Base-by-base conservation (phyloP, 2,888 invertebrate genomes). In the Tachina lurida region DNA sequence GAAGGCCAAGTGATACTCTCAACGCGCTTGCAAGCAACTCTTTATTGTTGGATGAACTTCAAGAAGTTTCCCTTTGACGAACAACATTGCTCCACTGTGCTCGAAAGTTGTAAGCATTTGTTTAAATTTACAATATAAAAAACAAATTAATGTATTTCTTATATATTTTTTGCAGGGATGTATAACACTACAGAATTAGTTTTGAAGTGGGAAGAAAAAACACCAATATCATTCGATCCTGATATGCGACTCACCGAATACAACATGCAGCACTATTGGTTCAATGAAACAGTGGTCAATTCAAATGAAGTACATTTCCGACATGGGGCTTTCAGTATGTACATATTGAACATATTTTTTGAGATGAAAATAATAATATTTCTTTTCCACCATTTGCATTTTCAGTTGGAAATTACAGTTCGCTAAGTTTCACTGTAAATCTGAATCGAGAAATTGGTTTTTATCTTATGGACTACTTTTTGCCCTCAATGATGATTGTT, bases 401-500 rank as follows among this genome's bases (percentile, higher is more conserved):
- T 70, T 17, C 39, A 91, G 91, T 87, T 81, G 91, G 91, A 19
- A 89, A 90, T 79, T 91, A 91, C 52, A 91, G 91, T 75, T 90
- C 90, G 1, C 43, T 91, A 10, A 91, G 91, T 74, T 91, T 91
- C 41, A 91, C 91, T 0, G 90, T 91, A 0, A 89, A 90, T 58
- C 84, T 91, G 19, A 91, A 90, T 87, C 91, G 91, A 19, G 91
- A 91, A 84, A 91, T 91, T 80, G 91, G 91, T 9, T 91, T 91
- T 73, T 91, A 91, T 87, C 75, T 91, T 8, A 77, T 91, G 89
- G 91, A 91, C 47, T 91, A 91, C 56, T 91, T 91, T 86, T 65
- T 91, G 87, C 91, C 91, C 7, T 91, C 91, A 31, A 91, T 91
- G 91, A 91, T 91, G 91, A 91, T 91, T 70, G 91, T 91, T n/a